phyloP scores from a whole-genome alignment of 2,797 vertebrate genomes.

The Jordanella pulchra region DNA sequence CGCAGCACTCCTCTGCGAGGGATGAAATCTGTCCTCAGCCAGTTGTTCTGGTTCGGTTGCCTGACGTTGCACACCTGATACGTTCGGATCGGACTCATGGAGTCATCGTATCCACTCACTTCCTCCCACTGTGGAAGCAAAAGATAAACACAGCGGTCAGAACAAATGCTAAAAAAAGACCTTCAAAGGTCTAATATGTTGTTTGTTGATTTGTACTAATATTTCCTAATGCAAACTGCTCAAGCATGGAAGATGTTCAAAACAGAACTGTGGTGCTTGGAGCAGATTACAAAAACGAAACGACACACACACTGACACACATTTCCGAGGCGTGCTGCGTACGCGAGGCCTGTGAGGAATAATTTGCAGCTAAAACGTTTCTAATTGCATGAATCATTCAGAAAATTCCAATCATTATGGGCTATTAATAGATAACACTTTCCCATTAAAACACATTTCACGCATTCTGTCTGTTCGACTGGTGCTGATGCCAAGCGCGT shows the following conservation, averaged over 20 bases:
- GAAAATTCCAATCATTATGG: constrained; percentile 65
- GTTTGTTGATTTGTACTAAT: constrained; percentile 53
- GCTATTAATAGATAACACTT: constrained; percentile 64
- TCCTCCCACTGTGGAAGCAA: constrained; percentile 91
- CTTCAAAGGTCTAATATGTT: constrained; percentile 38
- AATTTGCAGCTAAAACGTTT: constrained; percentile 64
- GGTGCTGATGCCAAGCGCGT: constrained; percentile 25
- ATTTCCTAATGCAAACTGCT: constrained; percentile 45
- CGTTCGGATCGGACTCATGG: constrained; percentile 96
- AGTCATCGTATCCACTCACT: constrained; percentile 96
- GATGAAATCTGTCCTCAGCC: constrained; percentile 95
- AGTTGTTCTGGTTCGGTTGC: constrained; percentile 95
- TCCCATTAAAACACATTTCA: constrained; percentile 65
- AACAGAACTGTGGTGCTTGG: constrained; percentile 36
- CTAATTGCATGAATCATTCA: constrained; percentile 68
- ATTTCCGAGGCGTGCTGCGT: constrained; percentile 21
- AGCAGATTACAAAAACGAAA: constrained; percentile 27
- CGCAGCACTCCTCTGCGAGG: constrained; percentile 90
- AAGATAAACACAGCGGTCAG: constrained; percentile 18
- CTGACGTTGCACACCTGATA: constrained; percentile 97
- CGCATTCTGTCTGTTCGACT: constrained; percentile 42
- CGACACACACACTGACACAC: constrained; percentile 13
- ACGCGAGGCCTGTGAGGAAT: constrained; percentile 52
- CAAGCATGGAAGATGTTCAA: constrained; percentile 42
- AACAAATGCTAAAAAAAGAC: constrained; percentile 8